A percentile compares a stretch with the other conserved stretches of the same genome.
Evolutionary conservation across 2,888 invertebrate genomes (phyloP).

Genomic region (Acrocyrtus sp.): DNA sequence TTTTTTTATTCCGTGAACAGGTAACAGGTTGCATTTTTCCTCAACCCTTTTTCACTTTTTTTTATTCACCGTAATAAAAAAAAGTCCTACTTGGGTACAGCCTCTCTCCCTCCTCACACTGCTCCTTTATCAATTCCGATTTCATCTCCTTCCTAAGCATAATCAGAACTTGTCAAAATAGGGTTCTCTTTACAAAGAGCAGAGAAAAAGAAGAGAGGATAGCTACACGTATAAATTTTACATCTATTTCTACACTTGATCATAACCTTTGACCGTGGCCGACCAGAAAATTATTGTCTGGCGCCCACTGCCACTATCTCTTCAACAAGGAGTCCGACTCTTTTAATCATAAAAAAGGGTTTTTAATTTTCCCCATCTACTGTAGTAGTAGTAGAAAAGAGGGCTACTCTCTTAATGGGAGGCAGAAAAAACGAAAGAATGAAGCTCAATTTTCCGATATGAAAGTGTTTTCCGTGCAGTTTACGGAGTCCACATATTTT

Average conservation of each 20-base stretch:
- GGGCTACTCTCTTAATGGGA: slow-evolving; percentile 37
- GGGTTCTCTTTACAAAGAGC: slow-evolving; percentile 13
- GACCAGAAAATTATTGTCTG: slow-evolving; percentile 64
- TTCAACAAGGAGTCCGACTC: slow-evolving; percentile 19
- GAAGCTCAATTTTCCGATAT: slow-evolving; percentile 23
- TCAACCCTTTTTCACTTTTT: background rate
- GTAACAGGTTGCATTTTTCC: no score
- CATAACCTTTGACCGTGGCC: slow-evolving; percentile 63
- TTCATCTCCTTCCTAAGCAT: no score
- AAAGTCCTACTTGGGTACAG: background rate
- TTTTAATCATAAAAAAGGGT: slow-evolving; percentile 41
- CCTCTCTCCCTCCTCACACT: background rate
- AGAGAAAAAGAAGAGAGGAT: background rate
- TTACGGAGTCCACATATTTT: background rate
- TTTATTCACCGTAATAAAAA: no score
- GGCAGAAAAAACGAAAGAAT: no score
- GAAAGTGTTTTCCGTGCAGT: background rate
- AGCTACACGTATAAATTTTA: slow-evolving; percentile 29
- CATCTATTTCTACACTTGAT: slow-evolving; percentile 53
- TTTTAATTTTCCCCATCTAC: slow-evolving; percentile 4
- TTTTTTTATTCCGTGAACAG: no score
- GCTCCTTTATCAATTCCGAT: background rate
- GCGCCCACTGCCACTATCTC: slow-evolving; percentile 57
- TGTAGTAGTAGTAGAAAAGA: no score
- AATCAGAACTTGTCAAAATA: slow-evolving; percentile 32